These are phyloP conservation scores for Triplophysa siluroides DNA, from an alignment of 2,113 vertebrate species.

Conservation along the genomic window DNA sequence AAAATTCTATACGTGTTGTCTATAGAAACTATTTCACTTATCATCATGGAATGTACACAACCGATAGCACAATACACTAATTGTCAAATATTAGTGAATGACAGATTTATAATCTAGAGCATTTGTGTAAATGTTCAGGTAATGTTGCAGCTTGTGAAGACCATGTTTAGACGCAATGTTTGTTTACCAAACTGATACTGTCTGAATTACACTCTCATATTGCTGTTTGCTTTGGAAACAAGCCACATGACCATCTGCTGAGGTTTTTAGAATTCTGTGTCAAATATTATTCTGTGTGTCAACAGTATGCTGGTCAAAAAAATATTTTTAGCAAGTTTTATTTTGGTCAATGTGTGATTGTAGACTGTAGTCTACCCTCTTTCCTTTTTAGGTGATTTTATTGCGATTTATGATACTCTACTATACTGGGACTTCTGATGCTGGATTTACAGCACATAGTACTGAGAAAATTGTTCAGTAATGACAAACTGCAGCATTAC, in stretches of 20 bases:
- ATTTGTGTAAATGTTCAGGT: not conserved
- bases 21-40: not conserved
- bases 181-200: not conserved
- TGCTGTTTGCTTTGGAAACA: not conserved
- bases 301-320: not conserved
- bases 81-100: not conserved
- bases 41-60: not conserved
- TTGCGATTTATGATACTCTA: not conserved
- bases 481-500: too few species aligned
- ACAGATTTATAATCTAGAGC: not conserved
- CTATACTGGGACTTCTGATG: not conserved
- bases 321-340: not conserved
- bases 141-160: not conserved
- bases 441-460: conserved; percentile 13
- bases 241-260: not conserved
- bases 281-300: not conserved
- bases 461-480: not conserved
- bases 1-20: not conserved
- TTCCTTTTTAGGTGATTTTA: conserved; percentile 7
- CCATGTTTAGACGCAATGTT: not conserved
- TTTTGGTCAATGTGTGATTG: not conserved
- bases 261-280: not conserved
- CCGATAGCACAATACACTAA: not conserved
- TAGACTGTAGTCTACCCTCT: not conserved
- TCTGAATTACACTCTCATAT: not conserved